Conservation (phyloP, 2,888 invertebrate genomes). For the Himalopsyche anomala region DNA sequence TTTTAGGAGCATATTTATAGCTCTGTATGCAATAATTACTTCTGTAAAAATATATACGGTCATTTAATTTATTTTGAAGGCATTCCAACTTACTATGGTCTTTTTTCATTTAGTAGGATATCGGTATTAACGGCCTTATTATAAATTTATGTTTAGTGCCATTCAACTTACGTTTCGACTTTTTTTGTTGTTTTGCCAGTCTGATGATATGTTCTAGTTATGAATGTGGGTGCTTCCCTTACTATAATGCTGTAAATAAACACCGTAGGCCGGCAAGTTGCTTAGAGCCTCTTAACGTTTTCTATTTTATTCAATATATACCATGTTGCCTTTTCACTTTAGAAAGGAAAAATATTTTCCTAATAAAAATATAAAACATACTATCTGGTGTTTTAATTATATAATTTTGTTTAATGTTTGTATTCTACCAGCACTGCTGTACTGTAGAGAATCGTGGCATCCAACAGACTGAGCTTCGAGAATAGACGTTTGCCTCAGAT, state of each 20-base stretch:
- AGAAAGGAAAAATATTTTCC: conserved; percentile 76
- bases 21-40: conserved; percentile 57
- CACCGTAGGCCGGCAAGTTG: conserved; percentile 61
- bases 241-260: conserved; percentile 65
- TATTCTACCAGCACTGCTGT: background rate
- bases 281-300: conserved; percentile 63
- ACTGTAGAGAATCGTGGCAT: background rate
- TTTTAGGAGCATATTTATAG: conserved; percentile 38
- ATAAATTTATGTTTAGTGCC: conserved; percentile 66
- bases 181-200: conserved; percentile 60
- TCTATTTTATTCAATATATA: conserved; percentile 16
- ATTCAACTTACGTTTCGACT: conserved; percentile 64
- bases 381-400: conserved; percentile 1
- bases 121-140: conserved; percentile 63
- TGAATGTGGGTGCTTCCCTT: conserved; percentile 64
- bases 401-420: background rate
- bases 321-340: conserved; percentile 76
- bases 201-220: conserved; percentile 43
- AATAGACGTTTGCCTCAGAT: background rate
- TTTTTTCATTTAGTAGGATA: conserved; percentile 59
- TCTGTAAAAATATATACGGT: conserved; percentile 58
- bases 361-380: conserved; percentile 71
- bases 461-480: background rate
- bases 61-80: conserved; percentile 64
- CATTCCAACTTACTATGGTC: conserved; percentile 63